phyloP scores from a whole-genome alignment of 2,888 invertebrate genomes.

The Chromoteleia sp. region DNA sequence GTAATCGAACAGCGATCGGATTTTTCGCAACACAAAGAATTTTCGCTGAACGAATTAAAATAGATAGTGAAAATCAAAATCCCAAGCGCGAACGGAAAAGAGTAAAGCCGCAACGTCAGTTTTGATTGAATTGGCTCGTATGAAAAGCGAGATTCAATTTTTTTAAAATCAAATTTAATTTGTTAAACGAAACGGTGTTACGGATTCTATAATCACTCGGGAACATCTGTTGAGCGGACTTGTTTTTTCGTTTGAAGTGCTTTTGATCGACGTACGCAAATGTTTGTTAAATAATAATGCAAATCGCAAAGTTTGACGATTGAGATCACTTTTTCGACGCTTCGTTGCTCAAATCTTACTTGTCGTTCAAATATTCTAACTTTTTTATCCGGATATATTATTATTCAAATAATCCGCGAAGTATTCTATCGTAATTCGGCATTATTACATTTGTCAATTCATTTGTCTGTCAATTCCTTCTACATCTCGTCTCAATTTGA shows the following conservation, averaged over 20 bases:
- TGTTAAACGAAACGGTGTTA: slow-evolving; percentile 51
- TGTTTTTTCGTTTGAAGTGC: slow-evolving; percentile 35
- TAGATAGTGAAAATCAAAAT: slow-evolving; percentile 32
- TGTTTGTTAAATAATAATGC: slow-evolving; percentile 38
- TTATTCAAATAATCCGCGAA: no score
- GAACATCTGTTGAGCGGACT: slow-evolving; percentile 39
- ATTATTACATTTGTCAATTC: no score
- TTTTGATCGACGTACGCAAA: slow-evolving; percentile 47
- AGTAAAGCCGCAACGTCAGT: slow-evolving; percentile 48
- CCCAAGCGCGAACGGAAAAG: slow-evolving; percentile 8
- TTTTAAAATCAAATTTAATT: slow-evolving; percentile 59
- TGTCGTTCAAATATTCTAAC: neutral
- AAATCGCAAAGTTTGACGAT: slow-evolving; percentile 24
- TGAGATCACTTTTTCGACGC: slow-evolving; percentile 13
- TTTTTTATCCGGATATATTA: no score
- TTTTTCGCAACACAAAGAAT: slow-evolving; percentile 22
- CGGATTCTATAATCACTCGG: slow-evolving; percentile 49
- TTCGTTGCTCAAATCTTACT: neutral
- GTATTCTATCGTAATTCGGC: no score
- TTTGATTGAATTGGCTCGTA: slow-evolving; percentile 58
- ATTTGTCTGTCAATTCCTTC: no score
- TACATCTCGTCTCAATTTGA: no score
- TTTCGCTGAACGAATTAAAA: slow-evolving; percentile 29
- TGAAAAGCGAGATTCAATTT: slow-evolving; percentile 44
- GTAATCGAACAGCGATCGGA: neutral